phyloP scores from a whole-genome alignment of 2,113 vertebrate genomes.

The Epinephelus cyanopodus region DNA sequence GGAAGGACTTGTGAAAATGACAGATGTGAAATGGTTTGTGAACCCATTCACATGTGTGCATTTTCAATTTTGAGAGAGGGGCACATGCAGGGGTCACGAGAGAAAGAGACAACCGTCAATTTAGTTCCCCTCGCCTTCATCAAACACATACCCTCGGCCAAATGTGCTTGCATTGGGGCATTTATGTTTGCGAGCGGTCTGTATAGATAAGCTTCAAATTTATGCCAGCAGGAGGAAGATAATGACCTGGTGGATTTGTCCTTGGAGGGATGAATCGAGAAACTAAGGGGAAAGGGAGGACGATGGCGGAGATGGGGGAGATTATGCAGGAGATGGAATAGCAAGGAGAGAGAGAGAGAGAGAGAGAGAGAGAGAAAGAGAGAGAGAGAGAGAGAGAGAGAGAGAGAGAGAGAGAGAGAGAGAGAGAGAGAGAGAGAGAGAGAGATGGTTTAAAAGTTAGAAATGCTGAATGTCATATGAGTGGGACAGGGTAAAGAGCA shows the following conservation, averaged over 20 bases:
- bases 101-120: constrained; percentile 21
- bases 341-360: constrained; percentile 14
- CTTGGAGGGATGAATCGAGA: constrained; percentile 58
- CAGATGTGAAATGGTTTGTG: constrained; percentile 12
- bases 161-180: constrained; percentile 2
- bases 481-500: not conserved
- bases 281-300: constrained; percentile 37
- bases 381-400: not conserved
- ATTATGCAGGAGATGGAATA: constrained; percentile 47
- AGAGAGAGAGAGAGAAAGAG: not conserved
- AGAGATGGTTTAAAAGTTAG: constrained; percentile 34
- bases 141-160: constrained; percentile 12
- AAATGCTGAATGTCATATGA: constrained; percentile 21
- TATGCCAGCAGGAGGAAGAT: constrained; percentile 51
- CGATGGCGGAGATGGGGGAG: constrained; percentile 32
- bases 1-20: constrained; percentile 25
- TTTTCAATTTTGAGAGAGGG: constrained; percentile 12
- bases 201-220: constrained; percentile 49
- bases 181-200: constrained; percentile 27
- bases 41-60: not conserved
- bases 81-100: not conserved
- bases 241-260: constrained; percentile 61
- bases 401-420: constrained; percentile 1
- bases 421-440: not conserved
- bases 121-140: constrained; percentile 46